A percentile compares a stretch with the other conserved stretches of the same genome.
phyloP scores from a whole-genome alignment of 1,140 invertebrate genomes.

The Trichonephila clavipes region DNA sequence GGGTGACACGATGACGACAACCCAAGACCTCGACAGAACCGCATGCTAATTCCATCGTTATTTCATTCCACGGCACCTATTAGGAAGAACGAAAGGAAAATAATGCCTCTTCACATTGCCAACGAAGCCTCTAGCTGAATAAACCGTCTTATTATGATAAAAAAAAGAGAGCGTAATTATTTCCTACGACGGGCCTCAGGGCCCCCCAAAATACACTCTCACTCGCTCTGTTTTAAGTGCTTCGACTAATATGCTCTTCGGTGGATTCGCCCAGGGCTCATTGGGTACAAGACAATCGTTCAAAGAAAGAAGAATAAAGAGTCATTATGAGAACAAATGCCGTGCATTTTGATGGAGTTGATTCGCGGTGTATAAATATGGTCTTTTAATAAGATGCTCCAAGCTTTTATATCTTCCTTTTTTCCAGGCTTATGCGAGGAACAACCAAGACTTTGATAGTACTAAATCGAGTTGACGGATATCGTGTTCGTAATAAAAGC shows the following conservation, averaged over 20 bases:
- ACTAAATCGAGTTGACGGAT: no score
- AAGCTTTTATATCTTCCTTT: no score
- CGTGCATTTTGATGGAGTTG: not conserved
- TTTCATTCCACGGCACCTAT: not conserved
- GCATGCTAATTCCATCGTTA: not conserved
- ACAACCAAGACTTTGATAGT: no score
- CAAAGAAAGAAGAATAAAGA: not conserved
- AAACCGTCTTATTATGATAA: constrained; percentile 6
- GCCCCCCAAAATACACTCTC: not conserved
- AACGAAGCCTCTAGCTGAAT: not conserved
- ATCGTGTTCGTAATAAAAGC: no score
- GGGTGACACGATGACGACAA: constrained; percentile 1
- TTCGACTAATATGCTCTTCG: not conserved
- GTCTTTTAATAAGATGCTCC: no score
- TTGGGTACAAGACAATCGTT: not conserved
- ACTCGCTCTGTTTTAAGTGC: not conserved
- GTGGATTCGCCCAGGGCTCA: not conserved
- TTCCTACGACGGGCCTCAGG: not conserved
- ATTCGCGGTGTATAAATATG: not conserved
- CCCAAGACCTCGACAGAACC: not conserved
- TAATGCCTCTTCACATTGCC: not conserved
- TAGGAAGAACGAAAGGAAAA: not conserved
- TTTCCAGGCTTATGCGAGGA: no score
- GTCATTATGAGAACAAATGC: not conserved
- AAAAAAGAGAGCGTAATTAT: constrained; percentile 13